A percentile compares a stretch with the other conserved stretches of the same genome.
These are phyloP conservation scores for Hyperoplus lanceolatus DNA, from an alignment of 2,797 vertebrate species.

Conservation along the genomic window DNA sequence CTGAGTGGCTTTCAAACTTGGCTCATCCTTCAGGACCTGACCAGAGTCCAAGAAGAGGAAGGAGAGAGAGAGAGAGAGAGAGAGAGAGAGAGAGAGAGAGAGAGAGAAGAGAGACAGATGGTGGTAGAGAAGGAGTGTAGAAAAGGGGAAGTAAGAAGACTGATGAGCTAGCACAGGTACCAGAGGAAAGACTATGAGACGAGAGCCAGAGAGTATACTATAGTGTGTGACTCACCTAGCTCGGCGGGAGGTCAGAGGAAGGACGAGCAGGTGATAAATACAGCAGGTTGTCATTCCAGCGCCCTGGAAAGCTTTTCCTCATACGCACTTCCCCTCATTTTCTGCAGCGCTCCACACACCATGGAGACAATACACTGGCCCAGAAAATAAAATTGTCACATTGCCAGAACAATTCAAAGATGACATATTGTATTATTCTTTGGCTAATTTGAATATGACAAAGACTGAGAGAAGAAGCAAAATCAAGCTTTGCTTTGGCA, in stretches of 20 bases:
- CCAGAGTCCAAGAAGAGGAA: constrained; percentile 19
- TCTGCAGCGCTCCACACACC: constrained; percentile 50
- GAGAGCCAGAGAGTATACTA: constrained; percentile 22
- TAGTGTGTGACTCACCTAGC: constrained; percentile 55
- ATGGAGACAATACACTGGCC: constrained; percentile 42
- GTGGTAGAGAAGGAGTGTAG: constrained; percentile 22
- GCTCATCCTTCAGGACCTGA: constrained; percentile 47
- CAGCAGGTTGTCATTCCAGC: constrained; percentile 46
- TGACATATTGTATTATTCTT: background rate
- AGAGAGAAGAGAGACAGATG: constrained; percentile 1
- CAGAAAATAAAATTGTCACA: background rate
- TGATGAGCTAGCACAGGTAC: constrained; percentile 23
- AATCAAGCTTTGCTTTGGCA: background rate
- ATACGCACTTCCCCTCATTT: constrained; percentile 46
- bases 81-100: constrained; percentile 18
- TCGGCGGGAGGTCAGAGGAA: constrained; percentile 58
- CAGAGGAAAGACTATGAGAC: constrained; percentile 21
- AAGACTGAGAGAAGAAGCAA: background rate
- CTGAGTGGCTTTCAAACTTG: constrained; percentile 51
- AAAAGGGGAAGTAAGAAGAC: background rate
- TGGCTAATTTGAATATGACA: background rate
- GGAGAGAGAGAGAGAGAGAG: constrained; percentile 20
- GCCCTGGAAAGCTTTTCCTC: constrained; percentile 53
- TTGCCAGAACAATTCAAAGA: background rate
- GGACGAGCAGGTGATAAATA: constrained; percentile 67